Evolutionary conservation across 1,140 invertebrate genomes (phyloP).

Genomic region (Brachionus manjavacas): DNA sequence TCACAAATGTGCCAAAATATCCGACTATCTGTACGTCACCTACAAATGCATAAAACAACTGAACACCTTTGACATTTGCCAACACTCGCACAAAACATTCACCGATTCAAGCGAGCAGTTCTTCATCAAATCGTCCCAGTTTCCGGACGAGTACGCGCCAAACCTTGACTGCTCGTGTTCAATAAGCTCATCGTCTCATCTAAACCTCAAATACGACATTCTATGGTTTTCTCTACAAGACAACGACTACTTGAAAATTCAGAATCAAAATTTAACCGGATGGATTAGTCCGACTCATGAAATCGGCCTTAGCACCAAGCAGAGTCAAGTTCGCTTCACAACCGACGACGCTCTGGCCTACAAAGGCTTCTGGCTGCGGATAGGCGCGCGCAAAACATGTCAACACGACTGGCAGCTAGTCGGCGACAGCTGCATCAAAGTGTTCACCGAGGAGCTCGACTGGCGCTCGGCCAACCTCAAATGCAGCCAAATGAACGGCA

Average conservation of each 20-base stretch:
- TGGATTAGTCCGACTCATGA: conserved; percentile 34
- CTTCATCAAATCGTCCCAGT: conserved; percentile 40
- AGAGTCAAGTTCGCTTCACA: background rate
- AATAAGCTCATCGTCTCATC: background rate
- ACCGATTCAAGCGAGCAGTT: background rate
- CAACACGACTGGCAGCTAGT: conserved; percentile 38
- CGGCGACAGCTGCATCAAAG: conserved; percentile 29
- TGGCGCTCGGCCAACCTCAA: conserved; percentile 29
- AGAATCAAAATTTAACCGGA: background rate
- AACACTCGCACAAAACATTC: background rate
- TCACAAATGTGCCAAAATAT: conserved; percentile 34
- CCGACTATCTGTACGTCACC: conserved; percentile 9
- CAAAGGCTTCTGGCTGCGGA: conserved; percentile 30
- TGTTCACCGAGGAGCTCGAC: conserved; percentile 4
- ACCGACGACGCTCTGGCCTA: conserved; percentile 37
- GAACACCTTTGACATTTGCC: conserved; percentile 33
- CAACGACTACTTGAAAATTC: conserved; percentile 17
- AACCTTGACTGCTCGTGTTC: background rate
- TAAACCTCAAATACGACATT: background rate
- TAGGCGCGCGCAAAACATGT: background rate
- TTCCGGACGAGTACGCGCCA: conserved; percentile 31
- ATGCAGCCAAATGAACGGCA: conserved; percentile 16
- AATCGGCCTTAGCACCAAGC: background rate
- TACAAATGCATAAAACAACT: conserved; percentile 35
- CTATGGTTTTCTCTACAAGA: conserved; percentile 33